Evolutionary conservation across 2,888 invertebrate species (phyloP), one percentile per base, ranked within the genome.

Genomic region (Nomada ferruginata): DNA sequence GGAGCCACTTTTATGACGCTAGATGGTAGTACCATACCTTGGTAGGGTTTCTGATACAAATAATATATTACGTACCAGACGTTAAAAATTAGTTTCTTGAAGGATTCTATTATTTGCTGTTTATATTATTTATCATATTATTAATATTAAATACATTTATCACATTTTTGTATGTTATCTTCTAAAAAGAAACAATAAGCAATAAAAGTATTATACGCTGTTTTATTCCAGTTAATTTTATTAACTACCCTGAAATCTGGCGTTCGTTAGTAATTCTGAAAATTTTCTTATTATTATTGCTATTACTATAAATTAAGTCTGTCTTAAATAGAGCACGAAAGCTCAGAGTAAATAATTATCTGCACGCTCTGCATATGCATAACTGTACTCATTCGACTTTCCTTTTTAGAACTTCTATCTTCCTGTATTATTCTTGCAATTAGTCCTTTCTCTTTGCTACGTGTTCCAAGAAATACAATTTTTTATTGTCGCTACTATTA

Each of bases 301-400:
- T 20, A 52, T 65, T 65, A 65, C n/a, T 15, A n/a, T 26, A 20
- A 47, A 52, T 50, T 26, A 50, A 66, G 52, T 53, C 11, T 65
- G 18, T 9, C 29, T 52, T 52, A 26, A 50, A 11, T 64, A 50
- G n/a, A 64, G 36, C 20, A 53, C n/a, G n/a, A 29, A 53, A 66
- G 36, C 36, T 36, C 66, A 15, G 52, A 52, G 15, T 52, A 50
- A 65, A 65, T 65, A 53, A 66, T 66, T 66, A 53, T 53, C 20
- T 66, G 29, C 20, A 9, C 29, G 52, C 42, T 13, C 29, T n/a
- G 20, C 13, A 20, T 15, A 53, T 13, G 44, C 11, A n/a, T 52
- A 65, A 29, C 13, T 52, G 10, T 65, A 52, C 23, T 2, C 26
- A 52, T 20, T 66, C 36, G 2, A 53, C 52, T 53, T 53, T 66